A percentile compares a stretch with the other conserved stretches of the same genome.
phyloP scores from a whole-genome alignment of 2,888 invertebrate species.

The Lampropteryx suffumata region DNA sequence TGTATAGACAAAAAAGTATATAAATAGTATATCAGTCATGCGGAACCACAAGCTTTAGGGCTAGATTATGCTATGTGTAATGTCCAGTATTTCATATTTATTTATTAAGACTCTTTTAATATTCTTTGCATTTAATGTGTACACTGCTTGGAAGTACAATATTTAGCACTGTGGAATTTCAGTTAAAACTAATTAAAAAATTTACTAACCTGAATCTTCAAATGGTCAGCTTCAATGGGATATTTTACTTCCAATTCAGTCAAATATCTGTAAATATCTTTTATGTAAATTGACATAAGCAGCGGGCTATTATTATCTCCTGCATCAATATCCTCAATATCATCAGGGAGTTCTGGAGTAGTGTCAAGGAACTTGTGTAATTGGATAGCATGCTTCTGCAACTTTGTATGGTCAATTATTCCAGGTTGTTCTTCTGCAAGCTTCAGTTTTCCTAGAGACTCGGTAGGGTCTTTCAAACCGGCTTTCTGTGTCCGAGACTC shows the following conservation, averaged over 20 bases:
- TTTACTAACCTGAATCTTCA: slow-evolving; percentile 83
- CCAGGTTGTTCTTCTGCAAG: slow-evolving; percentile 31
- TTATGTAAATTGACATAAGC: slow-evolving; percentile 92
- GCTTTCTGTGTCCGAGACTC: slow-evolving; percentile 51
- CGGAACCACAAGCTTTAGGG: too few relatives aligned
- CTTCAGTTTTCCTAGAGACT: slow-evolving; percentile 64
- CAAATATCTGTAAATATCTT: slow-evolving; percentile 94
- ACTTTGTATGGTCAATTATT: slow-evolving; percentile 20
- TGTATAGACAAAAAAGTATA: too few relatives aligned
- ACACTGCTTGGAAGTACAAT: too few relatives aligned
- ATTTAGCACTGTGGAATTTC: too few relatives aligned
- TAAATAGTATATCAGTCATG: too few relatives aligned
- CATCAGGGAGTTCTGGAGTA: slow-evolving; percentile 54
- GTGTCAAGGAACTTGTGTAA: slow-evolving; percentile 19
- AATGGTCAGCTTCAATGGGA: slow-evolving; percentile 85
- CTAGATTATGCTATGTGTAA: too few relatives aligned
- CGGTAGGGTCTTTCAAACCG: slow-evolving; percentile 59
- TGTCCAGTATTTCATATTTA: too few relatives aligned
- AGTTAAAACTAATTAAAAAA: not conserved
- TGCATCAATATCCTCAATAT: slow-evolving; percentile 89
- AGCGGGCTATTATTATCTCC: slow-evolving; percentile 89
- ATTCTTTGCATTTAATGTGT: too few relatives aligned
- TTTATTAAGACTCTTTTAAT: too few relatives aligned
- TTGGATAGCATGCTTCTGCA: slow-evolving; percentile 5
- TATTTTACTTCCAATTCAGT: slow-evolving; percentile 87